Percentiles rank a stretch among this genome's conserved stretches.
Evolutionary conservation across 92 coral and sea anemone genomes (phyloP).

Genomic region (Palythoa heliodiscus): DNA sequence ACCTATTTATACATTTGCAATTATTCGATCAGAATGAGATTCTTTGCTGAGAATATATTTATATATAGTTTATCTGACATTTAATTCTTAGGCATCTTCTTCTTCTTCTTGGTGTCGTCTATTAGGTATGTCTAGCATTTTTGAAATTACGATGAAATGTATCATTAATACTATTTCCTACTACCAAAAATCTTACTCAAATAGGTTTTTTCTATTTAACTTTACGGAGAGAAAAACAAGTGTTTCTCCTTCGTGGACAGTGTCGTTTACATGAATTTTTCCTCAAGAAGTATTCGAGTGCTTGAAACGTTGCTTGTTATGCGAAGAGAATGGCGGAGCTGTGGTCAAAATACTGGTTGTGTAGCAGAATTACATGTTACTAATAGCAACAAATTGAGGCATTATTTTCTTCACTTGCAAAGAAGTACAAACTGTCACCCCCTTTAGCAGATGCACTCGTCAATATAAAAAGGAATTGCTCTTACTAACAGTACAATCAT

Average conservation of each 20-base stretch:
- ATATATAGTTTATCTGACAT: too few species aligned
- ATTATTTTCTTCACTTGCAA: not conserved
- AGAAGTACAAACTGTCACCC: slow-evolving; percentile 7
- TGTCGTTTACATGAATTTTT: slow-evolving; percentile 43
- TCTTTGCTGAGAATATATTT: too few species aligned
- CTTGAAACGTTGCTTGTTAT: not conserved
- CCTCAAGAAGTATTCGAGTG: slow-evolving; percentile 54
- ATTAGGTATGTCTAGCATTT: too few species aligned
- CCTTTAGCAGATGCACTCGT: slow-evolving; percentile 33
- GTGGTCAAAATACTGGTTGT: slow-evolving; percentile 38
- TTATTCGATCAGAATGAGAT: too few species aligned
- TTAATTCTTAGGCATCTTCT: too few species aligned
- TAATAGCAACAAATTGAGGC: not conserved
- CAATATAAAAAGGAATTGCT: slow-evolving; percentile 32
- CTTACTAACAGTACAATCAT: slow-evolving; percentile 31
- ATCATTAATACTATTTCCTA: too few species aligned
- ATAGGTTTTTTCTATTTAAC: too few species aligned
- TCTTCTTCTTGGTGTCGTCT: too few species aligned
- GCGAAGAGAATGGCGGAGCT: slow-evolving; percentile 30
- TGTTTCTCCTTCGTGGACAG: slow-evolving; percentile 58
- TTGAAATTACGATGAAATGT: too few species aligned
- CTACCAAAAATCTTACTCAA: too few species aligned
- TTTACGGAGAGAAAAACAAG: slow-evolving; percentile 35
- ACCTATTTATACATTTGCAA: too few species aligned
- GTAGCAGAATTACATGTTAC: not conserved